Base-by-base conservation (phyloP, 2,797 vertebrate genomes). In the Simalia tracyae region DNA sequence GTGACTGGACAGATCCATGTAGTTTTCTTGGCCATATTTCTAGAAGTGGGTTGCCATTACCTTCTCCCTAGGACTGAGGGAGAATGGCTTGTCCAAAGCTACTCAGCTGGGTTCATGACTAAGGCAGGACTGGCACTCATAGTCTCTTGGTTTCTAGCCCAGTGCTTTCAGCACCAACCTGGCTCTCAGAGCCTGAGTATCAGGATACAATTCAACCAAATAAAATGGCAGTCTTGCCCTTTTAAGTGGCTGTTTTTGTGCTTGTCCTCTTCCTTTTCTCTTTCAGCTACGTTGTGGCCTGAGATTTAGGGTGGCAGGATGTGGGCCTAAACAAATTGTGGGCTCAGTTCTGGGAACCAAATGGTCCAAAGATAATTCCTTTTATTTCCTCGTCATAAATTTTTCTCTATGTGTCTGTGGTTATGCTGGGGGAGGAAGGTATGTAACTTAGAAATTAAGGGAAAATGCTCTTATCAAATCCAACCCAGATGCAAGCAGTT, bases 331-430 rank as follows among this genome's bases (percentile, higher is more conserved):
- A 84, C 22, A 24, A 46, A 84, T 17, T 15, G 6, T 19, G 26
- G 31, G 19, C n/a, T 72, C 54, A 54, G 46, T 64, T 90, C 42
- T 14, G 28, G 26, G 46, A 59, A 76, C 36, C 22, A 50, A 50
- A 36, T 2, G 14, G 3, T 28, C 64, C 31, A 22, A 72, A 90
- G n/a, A 57, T 36, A 26, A 50, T 88, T 26, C 31, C 5, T n/a
- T 88, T 31, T 61, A 2, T 86, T 86, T 84, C 89, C 28, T 54
- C 3, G 17, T 42, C 42, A 28, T 66, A 57, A 68, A 60, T 63
- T 85, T 46, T 81, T 87, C 72, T 76, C 19, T 89, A 11, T 89
- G 89, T 87, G 28, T 88, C 60, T 88, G 60, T 92, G 60, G 46
- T 92, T 92, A n/a, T 72, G 6, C 15, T 76, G 5, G 66, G 7